These are phyloP conservation scores for Heteromurus nitidus DNA, from an alignment of 2,888 invertebrate genomes.

Conservation along the genomic window DNA sequence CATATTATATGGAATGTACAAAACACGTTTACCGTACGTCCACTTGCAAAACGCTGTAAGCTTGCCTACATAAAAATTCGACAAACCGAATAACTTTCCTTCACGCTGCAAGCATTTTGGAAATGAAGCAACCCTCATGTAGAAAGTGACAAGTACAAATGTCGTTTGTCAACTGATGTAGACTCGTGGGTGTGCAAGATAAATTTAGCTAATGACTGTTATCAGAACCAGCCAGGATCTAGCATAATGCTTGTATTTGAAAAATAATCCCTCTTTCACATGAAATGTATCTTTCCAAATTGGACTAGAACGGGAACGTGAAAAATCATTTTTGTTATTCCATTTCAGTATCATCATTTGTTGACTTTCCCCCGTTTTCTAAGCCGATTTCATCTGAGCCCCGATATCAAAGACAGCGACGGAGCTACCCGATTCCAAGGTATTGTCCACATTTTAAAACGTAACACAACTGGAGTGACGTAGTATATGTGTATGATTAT, in stretches of 20 bases:
- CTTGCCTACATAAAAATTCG: too few species aligned
- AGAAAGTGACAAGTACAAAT: too few species aligned
- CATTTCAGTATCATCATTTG: slow-evolving; percentile 30
- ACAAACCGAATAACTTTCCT: too few species aligned
- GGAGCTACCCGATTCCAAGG: slow-evolving; percentile 55
- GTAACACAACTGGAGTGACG: too few species aligned
- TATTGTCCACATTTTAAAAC: too few species aligned
- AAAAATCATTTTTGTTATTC: background rate
- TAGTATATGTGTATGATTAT: too few species aligned
- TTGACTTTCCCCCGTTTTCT: slow-evolving; percentile 55
- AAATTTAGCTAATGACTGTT: background rate
- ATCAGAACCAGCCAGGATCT: background rate
- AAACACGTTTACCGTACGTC: too few species aligned
- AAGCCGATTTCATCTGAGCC: slow-evolving; percentile 23
- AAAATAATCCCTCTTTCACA: background rate
- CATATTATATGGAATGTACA: too few species aligned
- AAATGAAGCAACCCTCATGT: too few species aligned
- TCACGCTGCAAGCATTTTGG: too few species aligned
- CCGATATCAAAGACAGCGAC: slow-evolving; percentile 57
- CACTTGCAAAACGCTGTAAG: too few species aligned
- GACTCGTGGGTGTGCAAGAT: background rate
- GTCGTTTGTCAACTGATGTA: background rate
- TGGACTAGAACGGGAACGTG: background rate
- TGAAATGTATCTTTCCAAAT: background rate
- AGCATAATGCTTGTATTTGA: background rate